Base-by-base conservation (phyloP, 2,888 invertebrate species). In the Tachystola acroxantha region DNA sequence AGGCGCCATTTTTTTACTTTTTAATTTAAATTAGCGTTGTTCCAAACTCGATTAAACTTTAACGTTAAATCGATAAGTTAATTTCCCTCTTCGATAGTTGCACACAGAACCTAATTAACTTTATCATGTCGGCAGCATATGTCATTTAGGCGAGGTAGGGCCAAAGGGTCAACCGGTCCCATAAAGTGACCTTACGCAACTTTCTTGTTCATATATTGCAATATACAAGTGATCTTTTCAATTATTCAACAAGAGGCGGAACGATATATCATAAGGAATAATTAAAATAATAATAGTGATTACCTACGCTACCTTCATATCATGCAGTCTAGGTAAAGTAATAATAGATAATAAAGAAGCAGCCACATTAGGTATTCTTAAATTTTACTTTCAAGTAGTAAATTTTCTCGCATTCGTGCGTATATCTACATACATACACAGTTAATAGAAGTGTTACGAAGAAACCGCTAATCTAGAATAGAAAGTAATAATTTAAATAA, bases 101-200 rank as follows among this genome's bases (percentile, higher is more conserved):
- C 32, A 25, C n/a, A n/a, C 9, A 24, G n/a, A 9, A 39, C 45
- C 45, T 36, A 39, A 40, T 46, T 48, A 46, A 46, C 45, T 60
- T 51, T 52, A 50, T 46, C 42, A 44, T 50, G 63, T 57, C 63
- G 62, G 56, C 57, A 16, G 16, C 16, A 6, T 16, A 57, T 61
- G 51, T 59, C 52, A 57, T 65, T 57, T 60, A 57, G 52, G 50
- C 53, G 46, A 63, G 64, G 64, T 62, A 59, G n/a, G 6, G 24
- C 24, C n/a, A 24, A n/a, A n/a, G 60, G 60, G 56, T 56, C 53
- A 41, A 57, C 55, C 53, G 51, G 62, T 51, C 48, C 47, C 48
- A 42, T 53, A 51, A 47, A 24, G n/a, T 50, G 53, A 50, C 49
- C 48, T 66, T 65, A 58, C 61, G 66, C 60, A 67, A 67, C 59